Conservation (phyloP, 1,140 invertebrate species). For the Chlorops oryzae region DNA sequence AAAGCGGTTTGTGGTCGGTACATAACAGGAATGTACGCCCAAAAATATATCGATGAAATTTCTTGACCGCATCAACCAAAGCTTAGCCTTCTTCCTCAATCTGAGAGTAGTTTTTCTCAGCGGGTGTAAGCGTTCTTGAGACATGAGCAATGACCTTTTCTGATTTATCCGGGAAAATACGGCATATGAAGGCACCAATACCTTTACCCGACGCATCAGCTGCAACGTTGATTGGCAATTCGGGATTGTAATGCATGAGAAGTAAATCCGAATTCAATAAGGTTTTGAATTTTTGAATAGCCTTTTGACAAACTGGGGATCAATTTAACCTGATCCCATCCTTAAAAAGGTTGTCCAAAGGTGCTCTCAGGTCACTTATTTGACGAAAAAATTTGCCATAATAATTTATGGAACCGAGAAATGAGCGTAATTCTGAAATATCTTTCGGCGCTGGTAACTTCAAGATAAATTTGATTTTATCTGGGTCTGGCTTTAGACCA, state of each 20-base stretch:
- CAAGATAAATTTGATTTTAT: too few relatives aligned
- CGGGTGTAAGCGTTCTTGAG: conserved; percentile 38
- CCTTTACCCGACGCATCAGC: conserved; percentile 45
- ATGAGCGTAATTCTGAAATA: too few relatives aligned
- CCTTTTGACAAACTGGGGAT: too few relatives aligned
- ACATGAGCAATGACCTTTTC: too few relatives aligned
- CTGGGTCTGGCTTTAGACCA: too few relatives aligned
- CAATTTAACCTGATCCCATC: too few relatives aligned
- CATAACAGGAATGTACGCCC: conserved; percentile 37
- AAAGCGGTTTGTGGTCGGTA: conserved; percentile 1
- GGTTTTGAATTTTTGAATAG: conserved; percentile 28
- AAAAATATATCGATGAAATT: conserved; percentile 38
- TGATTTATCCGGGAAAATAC: conserved; percentile 31
- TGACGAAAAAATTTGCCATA: too few relatives aligned
- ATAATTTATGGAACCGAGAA: too few relatives aligned
- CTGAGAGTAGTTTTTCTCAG: conserved; percentile 46
- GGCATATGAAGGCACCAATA: conserved; percentile 49
- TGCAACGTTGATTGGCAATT: conserved; percentile 50
- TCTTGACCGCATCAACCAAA: conserved; percentile 44
- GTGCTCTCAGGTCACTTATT: too few relatives aligned
- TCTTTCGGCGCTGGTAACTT: too few relatives aligned
- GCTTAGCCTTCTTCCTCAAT: conserved; percentile 49
- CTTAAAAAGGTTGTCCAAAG: too few relatives aligned
- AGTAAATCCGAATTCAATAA: conserved; percentile 25
- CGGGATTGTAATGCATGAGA: conserved; percentile 43